phyloP scores from a whole-genome alignment of 1,140 invertebrate species.

The Oppia nitens region DNA sequence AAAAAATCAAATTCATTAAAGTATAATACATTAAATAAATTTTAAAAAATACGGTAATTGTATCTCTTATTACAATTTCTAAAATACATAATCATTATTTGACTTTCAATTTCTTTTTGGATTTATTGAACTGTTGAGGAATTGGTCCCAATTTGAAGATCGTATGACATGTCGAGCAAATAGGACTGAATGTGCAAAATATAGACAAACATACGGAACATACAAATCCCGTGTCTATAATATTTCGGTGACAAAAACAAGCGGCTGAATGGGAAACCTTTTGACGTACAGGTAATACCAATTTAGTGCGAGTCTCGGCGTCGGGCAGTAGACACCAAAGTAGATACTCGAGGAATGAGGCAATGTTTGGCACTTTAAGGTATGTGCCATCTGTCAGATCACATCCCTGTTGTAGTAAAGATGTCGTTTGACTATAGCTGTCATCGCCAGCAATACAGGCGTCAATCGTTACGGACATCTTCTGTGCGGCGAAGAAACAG shows the following conservation, averaged over 20 bases:
- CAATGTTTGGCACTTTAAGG: slow-evolving; percentile 30
- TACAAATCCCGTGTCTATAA: slow-evolving; percentile 89
- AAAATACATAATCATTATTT: slow-evolving; percentile 4
- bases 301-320: slow-evolving; percentile 51
- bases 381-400: slow-evolving; percentile 89
- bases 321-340: slow-evolving; percentile 88
- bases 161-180: slow-evolving; percentile 80
- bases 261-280: slow-evolving; percentile 90
- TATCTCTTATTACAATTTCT: too few relatives aligned
- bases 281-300: slow-evolving; percentile 70
- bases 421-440: slow-evolving; percentile 54
- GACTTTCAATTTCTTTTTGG: slow-evolving; percentile 6
- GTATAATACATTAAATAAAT: too few relatives aligned
- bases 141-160: not conserved
- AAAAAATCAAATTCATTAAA: too few relatives aligned
- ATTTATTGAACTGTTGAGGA: not conserved
- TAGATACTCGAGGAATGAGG: slow-evolving; percentile 69
- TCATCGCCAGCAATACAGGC: slow-evolving; percentile 83
- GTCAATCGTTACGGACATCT: slow-evolving; percentile 70
- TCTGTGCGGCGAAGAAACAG: slow-evolving; percentile 86
- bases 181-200: slow-evolving; percentile 91
- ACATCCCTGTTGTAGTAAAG: slow-evolving; percentile 41
- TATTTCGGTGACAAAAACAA: slow-evolving; percentile 92
- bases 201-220: slow-evolving; percentile 95
- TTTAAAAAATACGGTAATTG: too few relatives aligned